Evolutionary conservation across 2,113 vertebrate species (phyloP).

Genomic region (Labeo rohita): DNA sequence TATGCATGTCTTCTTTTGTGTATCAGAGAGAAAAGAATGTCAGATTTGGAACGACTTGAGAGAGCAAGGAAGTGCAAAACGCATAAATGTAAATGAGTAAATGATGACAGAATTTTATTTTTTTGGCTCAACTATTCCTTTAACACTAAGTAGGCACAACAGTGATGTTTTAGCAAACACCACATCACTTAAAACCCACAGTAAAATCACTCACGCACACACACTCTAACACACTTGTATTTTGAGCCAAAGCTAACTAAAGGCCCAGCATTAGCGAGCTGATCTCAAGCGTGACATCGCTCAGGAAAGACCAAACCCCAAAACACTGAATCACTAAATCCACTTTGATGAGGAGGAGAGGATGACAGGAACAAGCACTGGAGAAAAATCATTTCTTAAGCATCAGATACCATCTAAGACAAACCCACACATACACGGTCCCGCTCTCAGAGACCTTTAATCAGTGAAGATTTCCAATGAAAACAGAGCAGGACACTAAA

Average conservation of each 20-base stretch:
- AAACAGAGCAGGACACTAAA: not conserved
- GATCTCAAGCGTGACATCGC: conserved; percentile 26
- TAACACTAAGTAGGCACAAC: not conserved
- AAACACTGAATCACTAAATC: conserved; percentile 45
- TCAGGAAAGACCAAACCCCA: conserved; percentile 23
- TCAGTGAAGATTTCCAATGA: conserved; percentile 17
- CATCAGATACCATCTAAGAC: conserved; percentile 7
- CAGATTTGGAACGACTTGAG: not conserved
- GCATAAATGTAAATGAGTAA: not conserved
- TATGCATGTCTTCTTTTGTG: not conserved
- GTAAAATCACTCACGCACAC: not conserved
- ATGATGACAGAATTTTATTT: not conserved
- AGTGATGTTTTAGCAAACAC: not conserved
- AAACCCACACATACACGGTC: not conserved
- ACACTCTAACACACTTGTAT: not conserved
- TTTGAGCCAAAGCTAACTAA: not conserved
- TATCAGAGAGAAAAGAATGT: not conserved
- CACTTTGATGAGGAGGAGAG: conserved; percentile 17
- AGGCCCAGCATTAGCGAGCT: not conserved
- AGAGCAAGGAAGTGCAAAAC: not conserved
- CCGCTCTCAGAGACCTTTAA: conserved; percentile 6
- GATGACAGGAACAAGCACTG: conserved; percentile 18
- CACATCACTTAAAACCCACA: conserved; percentile 1
- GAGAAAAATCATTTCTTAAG: not conserved
- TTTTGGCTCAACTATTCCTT: not conserved